Evolutionary conservation across 2,113 vertebrate genomes (phyloP).

Genomic region (Pseudopipra pipra): DNA sequence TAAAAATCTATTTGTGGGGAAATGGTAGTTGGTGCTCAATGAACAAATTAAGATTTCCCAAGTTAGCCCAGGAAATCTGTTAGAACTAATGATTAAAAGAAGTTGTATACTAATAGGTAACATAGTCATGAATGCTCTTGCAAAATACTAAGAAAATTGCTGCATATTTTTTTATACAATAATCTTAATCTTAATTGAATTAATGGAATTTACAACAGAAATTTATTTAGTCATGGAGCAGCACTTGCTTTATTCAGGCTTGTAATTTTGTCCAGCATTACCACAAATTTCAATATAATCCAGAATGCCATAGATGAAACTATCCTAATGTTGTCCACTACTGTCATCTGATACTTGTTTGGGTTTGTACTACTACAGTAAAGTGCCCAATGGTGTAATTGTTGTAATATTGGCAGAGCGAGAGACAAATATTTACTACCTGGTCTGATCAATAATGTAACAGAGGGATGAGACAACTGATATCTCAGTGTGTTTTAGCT

Average conservation of each 20-base stretch:
- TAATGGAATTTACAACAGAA: background rate
- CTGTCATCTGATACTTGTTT: background rate
- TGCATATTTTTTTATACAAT: background rate
- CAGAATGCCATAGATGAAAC: background rate
- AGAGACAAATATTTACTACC: background rate
- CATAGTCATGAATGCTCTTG: background rate
- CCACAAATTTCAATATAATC: background rate
- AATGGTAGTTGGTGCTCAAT: background rate
- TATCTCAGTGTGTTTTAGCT: background rate
- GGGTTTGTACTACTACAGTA: background rate
- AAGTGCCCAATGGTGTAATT: background rate
- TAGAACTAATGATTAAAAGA: background rate
- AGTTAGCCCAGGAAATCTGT: background rate
- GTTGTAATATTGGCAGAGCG: background rate
- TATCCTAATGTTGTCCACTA: rapidly evolving
- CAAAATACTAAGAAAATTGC: background rate
- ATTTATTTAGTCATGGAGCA: background rate
- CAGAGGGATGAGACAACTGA: background rate
- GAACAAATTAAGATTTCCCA: background rate
- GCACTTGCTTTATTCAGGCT: background rate
- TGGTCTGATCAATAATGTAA: background rate
- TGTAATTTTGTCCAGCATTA: background rate
- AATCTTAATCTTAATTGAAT: background rate
- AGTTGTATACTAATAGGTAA: background rate
- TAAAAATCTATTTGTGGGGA: background rate